Evolutionary conservation across 2,797 vertebrate species (phyloP).

Genomic region (Eurystomus glaucurus): DNA sequence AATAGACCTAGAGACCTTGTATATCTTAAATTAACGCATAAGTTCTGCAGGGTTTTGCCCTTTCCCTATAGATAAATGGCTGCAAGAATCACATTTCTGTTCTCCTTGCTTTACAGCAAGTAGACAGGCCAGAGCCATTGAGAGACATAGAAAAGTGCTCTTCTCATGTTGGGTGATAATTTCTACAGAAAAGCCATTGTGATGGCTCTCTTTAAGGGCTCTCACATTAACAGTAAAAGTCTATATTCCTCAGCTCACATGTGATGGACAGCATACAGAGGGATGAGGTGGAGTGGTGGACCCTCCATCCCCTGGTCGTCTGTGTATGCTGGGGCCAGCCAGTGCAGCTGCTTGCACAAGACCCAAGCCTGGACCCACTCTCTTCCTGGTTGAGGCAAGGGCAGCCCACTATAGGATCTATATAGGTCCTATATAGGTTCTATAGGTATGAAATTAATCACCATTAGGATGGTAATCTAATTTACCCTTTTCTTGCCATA

Average conservation of each 20-base stretch:
- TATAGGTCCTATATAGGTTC: not conserved
- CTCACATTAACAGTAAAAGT: not conserved
- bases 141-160: not conserved
- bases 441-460: not conserved
- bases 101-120: not conserved
- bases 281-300: no score
- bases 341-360: accelerated
- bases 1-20: not conserved
- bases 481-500: not conserved
- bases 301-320: accelerated
- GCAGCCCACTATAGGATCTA: not conserved
- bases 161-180: not conserved
- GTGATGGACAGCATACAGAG: not conserved
- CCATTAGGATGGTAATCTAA: not conserved
- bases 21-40: not conserved
- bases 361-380: accelerated
- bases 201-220: not conserved
- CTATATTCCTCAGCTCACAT: accelerated
- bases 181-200: not conserved
- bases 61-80: not conserved
- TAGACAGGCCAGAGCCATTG: not conserved
- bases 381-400: not conserved
- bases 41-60: not conserved
- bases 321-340: accelerated
- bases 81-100: not conserved